Evolutionary conservation across 2,797 vertebrate species (phyloP).

Genomic region (Spheniscus humboldti): DNA sequence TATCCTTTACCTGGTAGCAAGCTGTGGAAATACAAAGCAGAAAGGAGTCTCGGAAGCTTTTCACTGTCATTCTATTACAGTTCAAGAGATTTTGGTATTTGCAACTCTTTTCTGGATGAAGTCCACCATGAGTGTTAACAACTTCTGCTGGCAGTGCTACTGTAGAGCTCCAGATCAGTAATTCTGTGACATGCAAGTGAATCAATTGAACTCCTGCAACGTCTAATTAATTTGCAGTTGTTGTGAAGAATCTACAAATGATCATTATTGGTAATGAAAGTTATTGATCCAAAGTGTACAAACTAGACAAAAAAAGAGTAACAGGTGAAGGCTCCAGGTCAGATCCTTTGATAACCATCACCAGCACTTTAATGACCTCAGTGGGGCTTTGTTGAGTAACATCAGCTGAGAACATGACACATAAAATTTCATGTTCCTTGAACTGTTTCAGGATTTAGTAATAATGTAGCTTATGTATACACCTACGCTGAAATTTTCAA

Average conservation of each 20-base stretch:
- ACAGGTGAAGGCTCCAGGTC: not conserved
- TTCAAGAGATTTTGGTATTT: not conserved
- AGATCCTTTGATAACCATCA: not conserved
- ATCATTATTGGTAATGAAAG: not conserved
- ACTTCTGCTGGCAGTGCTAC: accelerated
- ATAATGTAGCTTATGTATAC: conserved; percentile 2
- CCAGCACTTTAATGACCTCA: not conserved
- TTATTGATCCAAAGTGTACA: not conserved
- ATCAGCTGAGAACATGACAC: not conserved
- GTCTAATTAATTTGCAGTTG: not conserved
- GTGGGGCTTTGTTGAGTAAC: not conserved
- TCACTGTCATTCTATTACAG: not conserved
- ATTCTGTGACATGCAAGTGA: not conserved
- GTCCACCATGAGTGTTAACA: not conserved
- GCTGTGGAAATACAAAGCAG: not conserved
- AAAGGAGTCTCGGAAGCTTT: not conserved
- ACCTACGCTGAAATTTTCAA: not conserved
- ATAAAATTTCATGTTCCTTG: conserved; percentile 47
- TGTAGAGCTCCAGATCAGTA: not conserved
- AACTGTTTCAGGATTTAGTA: not conserved
- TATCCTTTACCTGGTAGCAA: not conserved
- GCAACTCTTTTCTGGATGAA: not conserved
- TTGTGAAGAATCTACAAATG: not conserved
- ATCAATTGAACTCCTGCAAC: not conserved
- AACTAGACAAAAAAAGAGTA: not conserved